Conservation (phyloP, 2,888 invertebrate genomes). For the Drosophila nigricruria region DNA sequence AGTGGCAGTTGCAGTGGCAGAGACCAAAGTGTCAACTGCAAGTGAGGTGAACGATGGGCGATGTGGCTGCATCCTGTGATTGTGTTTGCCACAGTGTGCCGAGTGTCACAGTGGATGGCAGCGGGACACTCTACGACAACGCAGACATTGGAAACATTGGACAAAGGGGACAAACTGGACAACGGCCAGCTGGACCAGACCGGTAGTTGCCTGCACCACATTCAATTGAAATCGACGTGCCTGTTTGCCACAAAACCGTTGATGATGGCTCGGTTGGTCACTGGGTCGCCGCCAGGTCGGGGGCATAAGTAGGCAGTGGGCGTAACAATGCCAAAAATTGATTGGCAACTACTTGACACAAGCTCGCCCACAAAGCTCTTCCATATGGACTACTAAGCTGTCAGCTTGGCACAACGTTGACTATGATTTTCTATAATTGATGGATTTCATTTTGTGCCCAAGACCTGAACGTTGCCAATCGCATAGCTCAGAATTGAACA, state of each 20-base stretch:
- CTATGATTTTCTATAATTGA: conserved; percentile 68
- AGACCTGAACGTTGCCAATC: conserved; percentile 24
- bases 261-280: conserved; percentile 45
- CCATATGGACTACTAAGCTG: conserved; percentile 36
- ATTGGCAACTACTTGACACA: conserved; percentile 73
- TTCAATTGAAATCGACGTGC: conserved; percentile 80
- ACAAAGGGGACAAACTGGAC: conserved; percentile 17
- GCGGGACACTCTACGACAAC: conserved; percentile 19
- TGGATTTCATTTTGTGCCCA: conserved; percentile 51
- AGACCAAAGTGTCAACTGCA: conserved; percentile 73
- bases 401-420: conserved; percentile 31
- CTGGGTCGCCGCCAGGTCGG: background rate
- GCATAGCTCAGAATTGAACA: conserved; percentile 16
- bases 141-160: conserved; percentile 15
- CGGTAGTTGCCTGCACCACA: conserved; percentile 69
- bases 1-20: background rate
- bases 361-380: conserved; percentile 32
- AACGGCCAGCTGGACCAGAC: conserved; percentile 17
- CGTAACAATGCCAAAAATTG: conserved; percentile 72
- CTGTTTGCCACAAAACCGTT: conserved; percentile 74
- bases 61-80: conserved; percentile 55
- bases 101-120: conserved; percentile 70
- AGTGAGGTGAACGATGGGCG: conserved; percentile 44
- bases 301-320: conserved; percentile 32
- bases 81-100: conserved; percentile 66